Percentiles rank a stretch among this genome's conserved stretches.
Evolutionary conservation across 2,797 vertebrate genomes (phyloP).

Genomic region (Buphagus erythrorhynchus): DNA sequence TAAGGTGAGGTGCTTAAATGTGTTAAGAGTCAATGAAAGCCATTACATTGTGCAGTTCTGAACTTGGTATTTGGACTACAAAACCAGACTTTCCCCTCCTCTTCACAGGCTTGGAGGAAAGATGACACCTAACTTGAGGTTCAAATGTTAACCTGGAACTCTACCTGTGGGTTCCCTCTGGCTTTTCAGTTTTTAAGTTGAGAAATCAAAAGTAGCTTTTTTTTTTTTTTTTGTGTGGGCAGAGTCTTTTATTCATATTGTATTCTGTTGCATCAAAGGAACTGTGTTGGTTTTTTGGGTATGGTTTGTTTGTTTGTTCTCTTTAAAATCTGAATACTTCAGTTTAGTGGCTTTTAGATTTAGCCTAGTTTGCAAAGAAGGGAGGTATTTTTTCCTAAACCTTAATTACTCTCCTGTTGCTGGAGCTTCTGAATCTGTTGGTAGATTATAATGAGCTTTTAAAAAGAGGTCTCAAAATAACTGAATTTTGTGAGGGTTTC

Average conservation of each 20-base stretch:
- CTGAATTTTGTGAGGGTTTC: background rate
- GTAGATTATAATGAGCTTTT: background rate
- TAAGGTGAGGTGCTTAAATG: background rate
- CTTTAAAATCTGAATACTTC: background rate
- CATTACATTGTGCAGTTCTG: background rate
- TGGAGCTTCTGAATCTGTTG: background rate
- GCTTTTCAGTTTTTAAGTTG: background rate
- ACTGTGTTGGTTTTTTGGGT: background rate
- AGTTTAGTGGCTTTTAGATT: background rate
- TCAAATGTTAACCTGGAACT: background rate
- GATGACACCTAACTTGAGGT: rapidly evolving
- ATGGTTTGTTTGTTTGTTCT: background rate
- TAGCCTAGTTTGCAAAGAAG: background rate
- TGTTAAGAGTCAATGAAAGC: background rate
- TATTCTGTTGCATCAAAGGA: background rate
- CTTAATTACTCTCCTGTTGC: background rate
- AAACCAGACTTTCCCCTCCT: background rate
- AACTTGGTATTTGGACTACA: background rate
- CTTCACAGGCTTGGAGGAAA: background rate
- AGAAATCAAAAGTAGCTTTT: background rate
- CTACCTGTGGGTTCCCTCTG: background rate
- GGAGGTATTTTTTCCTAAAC: background rate
- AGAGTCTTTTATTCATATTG: background rate
- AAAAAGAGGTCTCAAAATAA: background rate
- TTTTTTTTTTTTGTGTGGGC: background rate